Evolutionary conservation across 2,797 vertebrate species (phyloP), one percentile per base, ranked within the genome.

Genomic region (Enteromius radiatus): DNA sequence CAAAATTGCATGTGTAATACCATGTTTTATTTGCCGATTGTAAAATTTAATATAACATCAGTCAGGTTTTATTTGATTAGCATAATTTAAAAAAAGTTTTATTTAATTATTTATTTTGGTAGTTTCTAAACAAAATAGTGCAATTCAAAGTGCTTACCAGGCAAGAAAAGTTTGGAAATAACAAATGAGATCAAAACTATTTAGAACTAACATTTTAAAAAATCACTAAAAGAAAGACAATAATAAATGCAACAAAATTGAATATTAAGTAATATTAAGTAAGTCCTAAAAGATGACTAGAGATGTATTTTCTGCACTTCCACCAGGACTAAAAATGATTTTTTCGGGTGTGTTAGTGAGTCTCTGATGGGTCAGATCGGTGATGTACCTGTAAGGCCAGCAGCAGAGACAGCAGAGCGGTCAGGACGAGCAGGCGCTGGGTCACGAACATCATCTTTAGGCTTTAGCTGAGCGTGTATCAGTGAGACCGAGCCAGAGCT

Each of bases 381-480:
- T 36, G 61, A 9, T 38, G 78, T 88, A 95, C 95, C 92, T 93
- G 92, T 54, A 89, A 1, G 12, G 77, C 64, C 61, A 87, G 90
- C 33, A 93, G 73, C 49, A 95, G 88, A 49, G 74, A 77, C 76
- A 94, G 23, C 14, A 93, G 3, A 3, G 28, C 61, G 14, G 61
- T 63, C 61, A 92, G n/a, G 5, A 90, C 2, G 6, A 92, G 2
- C 10, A 93, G 67, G 8, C 68, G 89, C 47, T 89, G 85, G 52
- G 28, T 69, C 12, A 38, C 36, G 9, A 38, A 2, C 36, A 31
- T 12, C 67, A 71, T 80, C 67, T 23, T 61, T 4, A 21, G n/a
- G n/a, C 7, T 21, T 77, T 12, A 17, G 26, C 28, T 63, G 61
- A 63, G 31, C 26, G 61, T 63, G 5, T 31, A 17, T 31, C 31